Percentiles rank a stretch among this genome's conserved stretches.
Conservation (phyloP, 1,140 invertebrate genomes). For the Vanessa tameamea region DNA sequence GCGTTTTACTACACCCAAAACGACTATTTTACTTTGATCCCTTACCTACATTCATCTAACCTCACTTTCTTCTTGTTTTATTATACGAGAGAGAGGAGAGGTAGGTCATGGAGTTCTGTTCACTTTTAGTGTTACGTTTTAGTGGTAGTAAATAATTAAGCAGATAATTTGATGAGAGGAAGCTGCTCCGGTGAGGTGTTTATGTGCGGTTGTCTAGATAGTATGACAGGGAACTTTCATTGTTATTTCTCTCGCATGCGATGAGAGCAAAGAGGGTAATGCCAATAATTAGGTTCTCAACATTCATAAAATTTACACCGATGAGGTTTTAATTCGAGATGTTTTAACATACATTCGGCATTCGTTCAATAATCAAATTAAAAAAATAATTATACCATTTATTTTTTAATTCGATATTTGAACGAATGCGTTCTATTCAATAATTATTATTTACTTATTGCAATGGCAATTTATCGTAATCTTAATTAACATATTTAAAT, state of each 20-base stretch:
- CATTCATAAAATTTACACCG: no score
- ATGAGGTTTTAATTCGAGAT: no score
- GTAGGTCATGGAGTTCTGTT: slow-evolving; percentile 53
- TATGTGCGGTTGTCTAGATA: slow-evolving; percentile 57
- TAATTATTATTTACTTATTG: no score
- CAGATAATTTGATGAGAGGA: slow-evolving; percentile 75
- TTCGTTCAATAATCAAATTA: no score
- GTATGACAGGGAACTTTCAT: slow-evolving; percentile 41
- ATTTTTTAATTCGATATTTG: no score
- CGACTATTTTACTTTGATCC: slow-evolving; percentile 58
- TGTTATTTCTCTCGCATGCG: background rate
- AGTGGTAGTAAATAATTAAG: slow-evolving; percentile 76
- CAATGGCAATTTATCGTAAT: no score
- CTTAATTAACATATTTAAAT: no score
- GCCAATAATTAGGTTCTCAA: background rate
- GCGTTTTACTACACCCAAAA: slow-evolving; percentile 61
- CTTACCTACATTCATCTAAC: slow-evolving; percentile 41
- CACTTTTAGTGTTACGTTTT: slow-evolving; percentile 64
- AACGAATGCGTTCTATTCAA: no score
- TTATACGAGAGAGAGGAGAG: slow-evolving; percentile 35
- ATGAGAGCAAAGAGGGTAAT: background rate
- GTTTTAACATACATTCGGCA: no score
- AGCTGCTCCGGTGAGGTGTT: slow-evolving; percentile 55
- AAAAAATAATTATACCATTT: no score
- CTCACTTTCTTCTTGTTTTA: slow-evolving; percentile 33